Percentiles rank a stretch among this genome's conserved stretches.
Conservation (phyloP, 30 jellyfish, hydroid and myxozoan species). For the Turritopsis rubra region DNA sequence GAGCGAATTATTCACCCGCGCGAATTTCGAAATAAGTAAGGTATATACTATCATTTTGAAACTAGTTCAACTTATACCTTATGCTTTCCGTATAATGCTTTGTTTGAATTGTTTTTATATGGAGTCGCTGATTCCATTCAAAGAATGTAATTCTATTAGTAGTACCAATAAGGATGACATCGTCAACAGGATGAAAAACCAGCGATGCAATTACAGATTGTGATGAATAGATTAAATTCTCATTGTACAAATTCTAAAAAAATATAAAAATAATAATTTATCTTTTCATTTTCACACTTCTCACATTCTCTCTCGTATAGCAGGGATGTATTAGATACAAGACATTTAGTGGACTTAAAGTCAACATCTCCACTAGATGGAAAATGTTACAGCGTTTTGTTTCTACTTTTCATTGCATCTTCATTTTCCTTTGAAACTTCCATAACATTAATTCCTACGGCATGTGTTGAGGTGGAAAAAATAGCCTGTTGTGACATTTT, state of each 20-base stretch:
- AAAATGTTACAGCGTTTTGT: background rate
- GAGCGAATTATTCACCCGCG: too few relatives aligned
- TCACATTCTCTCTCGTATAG: background rate
- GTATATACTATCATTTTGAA: background rate
- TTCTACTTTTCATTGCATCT: background rate
- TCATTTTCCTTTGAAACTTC: too few relatives aligned
- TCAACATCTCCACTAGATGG: too few relatives aligned
- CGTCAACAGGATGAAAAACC: constrained; percentile 71
- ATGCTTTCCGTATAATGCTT: constrained; percentile 37
- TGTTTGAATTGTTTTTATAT: constrained; percentile 30
- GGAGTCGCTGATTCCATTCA: constrained; percentile 54
- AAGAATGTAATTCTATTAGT: constrained; percentile 32
- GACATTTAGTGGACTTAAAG: too few relatives aligned
- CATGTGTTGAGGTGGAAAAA: too few relatives aligned
- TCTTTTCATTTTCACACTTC: background rate
- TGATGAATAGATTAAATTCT: constrained; percentile 18
- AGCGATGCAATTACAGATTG: constrained; percentile 73
- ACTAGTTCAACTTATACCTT: constrained; percentile 51
- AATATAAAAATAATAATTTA: background rate
- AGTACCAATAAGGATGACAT: constrained; percentile 52
- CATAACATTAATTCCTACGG: too few relatives aligned
- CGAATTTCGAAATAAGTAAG: too few relatives aligned
- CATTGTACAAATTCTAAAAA: constrained; percentile 30
- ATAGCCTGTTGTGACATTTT: too few relatives aligned
- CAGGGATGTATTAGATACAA: too few relatives aligned